Percentiles rank a stretch among this genome's conserved stretches.
Conservation (phyloP, 2,888 invertebrate species). For the Leptarthrus brevirostris region DNA sequence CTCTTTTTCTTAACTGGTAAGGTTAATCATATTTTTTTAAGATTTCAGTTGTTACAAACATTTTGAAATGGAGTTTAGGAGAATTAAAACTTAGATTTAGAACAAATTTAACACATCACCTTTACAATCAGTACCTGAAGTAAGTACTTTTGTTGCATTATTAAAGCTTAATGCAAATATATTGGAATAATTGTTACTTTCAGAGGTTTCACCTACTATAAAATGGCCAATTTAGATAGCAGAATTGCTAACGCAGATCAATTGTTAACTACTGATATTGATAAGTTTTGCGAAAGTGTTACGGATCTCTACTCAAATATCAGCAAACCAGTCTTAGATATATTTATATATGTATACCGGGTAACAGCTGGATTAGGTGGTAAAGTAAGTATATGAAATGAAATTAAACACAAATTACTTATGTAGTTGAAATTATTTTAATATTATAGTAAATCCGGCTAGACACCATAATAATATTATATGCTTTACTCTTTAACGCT, state of each 20-base stretch:
- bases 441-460: no score
- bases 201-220: slow-evolving; percentile 95
- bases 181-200: slow-evolving; percentile 50
- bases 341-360: slow-evolving; percentile 91
- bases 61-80: slow-evolving; percentile 93
- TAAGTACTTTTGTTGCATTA: slow-evolving; percentile 68
- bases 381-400: slow-evolving; percentile 69
- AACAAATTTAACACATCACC: slow-evolving; percentile 85
- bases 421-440: no score
- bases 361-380: slow-evolving; percentile 88
- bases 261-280: slow-evolving; percentile 93
- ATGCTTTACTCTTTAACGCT: no score
- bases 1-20: no score
- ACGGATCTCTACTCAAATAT: slow-evolving; percentile 97
- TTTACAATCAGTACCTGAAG: slow-evolving; percentile 94
- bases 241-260: slow-evolving; percentile 97
- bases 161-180: no score
- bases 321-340: slow-evolving; percentile 95
- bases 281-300: slow-evolving; percentile 95
- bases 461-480: not conserved
- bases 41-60: slow-evolving; percentile 94
- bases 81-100: slow-evolving; percentile 92
- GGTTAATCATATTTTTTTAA: slow-evolving; percentile 67
- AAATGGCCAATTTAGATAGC: slow-evolving; percentile 95
- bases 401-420: no score